phyloP scores from a whole-genome alignment of 1,140 invertebrate species.

The Chionoecetes opilio region DNA sequence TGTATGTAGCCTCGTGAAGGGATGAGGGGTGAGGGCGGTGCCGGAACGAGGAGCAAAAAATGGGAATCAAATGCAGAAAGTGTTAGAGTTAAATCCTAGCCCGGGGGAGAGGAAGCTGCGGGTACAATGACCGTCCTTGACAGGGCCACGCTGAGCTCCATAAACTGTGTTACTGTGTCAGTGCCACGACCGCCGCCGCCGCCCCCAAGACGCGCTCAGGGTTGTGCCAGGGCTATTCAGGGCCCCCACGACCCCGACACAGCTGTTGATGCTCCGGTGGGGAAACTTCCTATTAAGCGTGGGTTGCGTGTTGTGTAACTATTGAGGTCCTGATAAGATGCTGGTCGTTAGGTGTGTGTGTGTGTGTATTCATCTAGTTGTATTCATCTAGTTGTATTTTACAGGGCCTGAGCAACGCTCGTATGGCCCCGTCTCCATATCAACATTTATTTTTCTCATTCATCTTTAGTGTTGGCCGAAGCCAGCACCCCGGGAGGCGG shows the following conservation, averaged over 20 bases:
- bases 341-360: neutral
- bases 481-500: too few species aligned
- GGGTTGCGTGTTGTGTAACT: too few species aligned
- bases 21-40: neutral
- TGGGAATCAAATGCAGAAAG: neutral
- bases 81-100: neutral
- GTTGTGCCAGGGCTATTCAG: neutral
- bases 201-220: neutral
- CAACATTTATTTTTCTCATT: too few species aligned
- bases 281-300: too few species aligned
- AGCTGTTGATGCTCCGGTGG: neutral
- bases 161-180: constrained; percentile 29
- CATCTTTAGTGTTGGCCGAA: too few species aligned
- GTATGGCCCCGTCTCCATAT: too few species aligned
- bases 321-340: neutral
- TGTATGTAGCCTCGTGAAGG: neutral
- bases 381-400: too few species aligned
- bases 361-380: too few species aligned
- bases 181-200: neutral
- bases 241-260: neutral
- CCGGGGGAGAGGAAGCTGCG: neutral
- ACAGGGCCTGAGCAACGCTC: too few species aligned
- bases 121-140: neutral
- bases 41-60: neutral
- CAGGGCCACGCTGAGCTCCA: constrained; percentile 12